Percentiles rank a stretch among this genome's conserved stretches.
Evolutionary conservation across 1,140 invertebrate species (phyloP).

Genomic region (Contarinia nasturtii): DNA sequence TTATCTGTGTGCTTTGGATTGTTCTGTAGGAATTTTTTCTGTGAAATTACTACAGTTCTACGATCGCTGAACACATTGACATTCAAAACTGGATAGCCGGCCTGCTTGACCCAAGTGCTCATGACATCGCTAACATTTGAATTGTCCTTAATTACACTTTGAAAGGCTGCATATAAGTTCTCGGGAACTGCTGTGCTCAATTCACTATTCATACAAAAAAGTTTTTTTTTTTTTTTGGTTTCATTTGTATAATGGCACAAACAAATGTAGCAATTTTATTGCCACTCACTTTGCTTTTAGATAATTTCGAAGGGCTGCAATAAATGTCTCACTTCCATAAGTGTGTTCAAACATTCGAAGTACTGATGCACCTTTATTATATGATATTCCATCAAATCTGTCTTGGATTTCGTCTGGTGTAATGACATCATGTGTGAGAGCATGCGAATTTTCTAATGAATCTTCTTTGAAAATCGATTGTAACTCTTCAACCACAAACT

Average conservation of each 20-base stretch:
- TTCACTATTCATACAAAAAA: conserved; percentile 18
- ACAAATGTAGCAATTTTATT: not conserved
- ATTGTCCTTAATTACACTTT: conserved; percentile 22
- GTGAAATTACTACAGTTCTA: conserved; percentile 11
- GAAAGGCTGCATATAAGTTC: conserved; percentile 38
- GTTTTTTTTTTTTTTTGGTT: not conserved
- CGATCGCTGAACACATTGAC: conserved; percentile 17
- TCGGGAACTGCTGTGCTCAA: conserved; percentile 35
- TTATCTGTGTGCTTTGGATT: conserved; percentile 12
- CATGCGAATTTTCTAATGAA: conserved; percentile 37
- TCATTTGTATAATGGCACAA: not conserved
- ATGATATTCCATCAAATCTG: conserved; percentile 38
- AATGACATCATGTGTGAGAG: conserved; percentile 29
- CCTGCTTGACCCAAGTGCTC: conserved; percentile 50
- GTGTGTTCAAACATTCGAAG: conserved; percentile 59
- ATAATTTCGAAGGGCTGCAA: conserved; percentile 34
- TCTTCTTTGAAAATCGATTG: conserved; percentile 44
- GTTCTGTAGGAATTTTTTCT: conserved; percentile 32
- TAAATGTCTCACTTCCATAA: conserved; percentile 40
- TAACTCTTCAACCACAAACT: conserved; percentile 41
- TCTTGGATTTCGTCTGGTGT: conserved; percentile 26
- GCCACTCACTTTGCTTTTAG: conserved; percentile 26
- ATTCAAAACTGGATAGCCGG: conserved; percentile 50
- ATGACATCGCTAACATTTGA: conserved; percentile 31
- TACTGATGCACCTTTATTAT: conserved; percentile 43